A percentile compares a stretch with the other conserved stretches of the same genome.
Conservation (phyloP, 2,113 vertebrate genomes). For the Gulo gulo region DNA sequence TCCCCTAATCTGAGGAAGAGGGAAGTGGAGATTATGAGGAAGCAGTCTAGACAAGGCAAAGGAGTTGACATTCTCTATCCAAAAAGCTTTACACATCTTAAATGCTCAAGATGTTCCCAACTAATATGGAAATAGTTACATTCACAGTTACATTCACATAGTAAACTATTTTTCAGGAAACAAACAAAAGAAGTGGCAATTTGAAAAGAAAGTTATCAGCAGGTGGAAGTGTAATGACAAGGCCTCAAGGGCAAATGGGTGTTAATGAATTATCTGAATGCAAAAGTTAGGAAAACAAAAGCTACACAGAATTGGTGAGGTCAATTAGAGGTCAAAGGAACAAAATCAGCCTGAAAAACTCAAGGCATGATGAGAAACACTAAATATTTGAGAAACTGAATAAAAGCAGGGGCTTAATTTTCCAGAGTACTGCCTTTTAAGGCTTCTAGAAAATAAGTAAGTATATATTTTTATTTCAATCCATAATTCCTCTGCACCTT, state of each 20-base stretch:
- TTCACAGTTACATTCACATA: background rate
- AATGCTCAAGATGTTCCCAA: background rate
- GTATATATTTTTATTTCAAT: background rate
- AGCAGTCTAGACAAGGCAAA: background rate
- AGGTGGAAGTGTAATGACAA: background rate
- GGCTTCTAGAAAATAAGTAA: background rate
- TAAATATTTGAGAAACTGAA: background rate
- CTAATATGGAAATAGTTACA: background rate
- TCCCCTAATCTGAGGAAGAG: background rate
- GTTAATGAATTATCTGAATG: background rate
- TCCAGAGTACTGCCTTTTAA: background rate
- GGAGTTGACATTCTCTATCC: background rate
- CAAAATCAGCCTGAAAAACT: background rate
- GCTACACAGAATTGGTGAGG: background rate
- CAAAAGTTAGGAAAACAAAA: background rate
- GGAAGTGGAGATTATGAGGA: background rate
- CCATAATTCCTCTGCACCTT: background rate
- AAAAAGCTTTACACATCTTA: background rate
- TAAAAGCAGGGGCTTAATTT: background rate
- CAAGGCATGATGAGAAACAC: background rate
- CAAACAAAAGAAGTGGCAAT: conserved; percentile 17
- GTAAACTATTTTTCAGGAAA: background rate
- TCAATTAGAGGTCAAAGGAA: background rate
- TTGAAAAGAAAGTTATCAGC: background rate
- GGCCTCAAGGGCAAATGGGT: background rate